These are phyloP conservation scores for Sinotaia quadrata DNA, from an alignment of 2,888 invertebrate genomes.

Conservation along the genomic window DNA sequence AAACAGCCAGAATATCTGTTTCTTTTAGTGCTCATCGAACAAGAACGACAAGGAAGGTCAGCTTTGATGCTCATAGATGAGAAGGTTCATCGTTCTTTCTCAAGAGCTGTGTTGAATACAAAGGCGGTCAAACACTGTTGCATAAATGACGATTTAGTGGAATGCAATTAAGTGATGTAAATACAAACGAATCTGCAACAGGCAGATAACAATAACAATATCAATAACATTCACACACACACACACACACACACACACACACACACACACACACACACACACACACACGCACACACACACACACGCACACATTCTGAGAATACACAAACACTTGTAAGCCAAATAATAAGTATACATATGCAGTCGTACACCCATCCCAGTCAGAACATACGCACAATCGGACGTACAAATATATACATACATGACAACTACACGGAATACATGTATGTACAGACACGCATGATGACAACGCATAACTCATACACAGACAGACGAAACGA, in stretches of 20 bases:
- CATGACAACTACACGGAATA: not conserved
- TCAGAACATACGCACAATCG: not conserved
- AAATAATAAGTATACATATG: not conserved
- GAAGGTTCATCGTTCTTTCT: too few species aligned
- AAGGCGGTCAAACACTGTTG: too few species aligned
- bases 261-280: slow-evolving; percentile 10
- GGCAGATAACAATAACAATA: not conserved
- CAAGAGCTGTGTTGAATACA: too few species aligned
- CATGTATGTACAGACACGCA: not conserved
- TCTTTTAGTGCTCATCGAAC: too few species aligned
- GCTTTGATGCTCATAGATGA: too few species aligned
- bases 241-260: slow-evolving; percentile 3
- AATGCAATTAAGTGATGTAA: too few species aligned
- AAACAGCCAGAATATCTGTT: too few species aligned
- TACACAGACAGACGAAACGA: slow-evolving; percentile 3
- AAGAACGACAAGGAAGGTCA: too few species aligned
- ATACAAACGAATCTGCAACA: not conserved
- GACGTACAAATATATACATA: not conserved
- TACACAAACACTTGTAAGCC: not conserved
- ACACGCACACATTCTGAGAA: not conserved
- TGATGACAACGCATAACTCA: not conserved
- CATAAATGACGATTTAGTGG: too few species aligned
- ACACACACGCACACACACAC: slow-evolving; percentile 7
- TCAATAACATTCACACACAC: not conserved
- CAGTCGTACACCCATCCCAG: not conserved